Conservation (phyloP, 1,140 invertebrate genomes). For the Gryon sp. region DNA sequence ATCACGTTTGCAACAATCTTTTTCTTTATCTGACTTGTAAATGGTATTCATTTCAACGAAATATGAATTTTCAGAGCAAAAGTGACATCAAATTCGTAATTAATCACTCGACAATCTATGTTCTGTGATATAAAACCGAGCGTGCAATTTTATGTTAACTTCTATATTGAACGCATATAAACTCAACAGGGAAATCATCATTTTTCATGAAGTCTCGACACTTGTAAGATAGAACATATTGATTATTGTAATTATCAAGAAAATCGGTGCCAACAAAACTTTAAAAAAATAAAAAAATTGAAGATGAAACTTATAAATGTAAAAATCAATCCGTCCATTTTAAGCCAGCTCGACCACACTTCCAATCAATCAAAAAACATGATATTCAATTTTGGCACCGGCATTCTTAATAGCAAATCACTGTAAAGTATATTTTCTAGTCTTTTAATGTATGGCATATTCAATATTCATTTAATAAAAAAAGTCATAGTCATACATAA, state of each 20-base stretch:
- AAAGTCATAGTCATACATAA: slow-evolving; percentile 51
- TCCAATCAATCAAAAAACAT: slow-evolving; percentile 2
- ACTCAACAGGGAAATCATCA: slow-evolving; percentile 11
- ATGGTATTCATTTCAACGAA: too few relatives aligned
- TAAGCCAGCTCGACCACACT: slow-evolving; percentile 13
- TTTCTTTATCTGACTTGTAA: too few relatives aligned
- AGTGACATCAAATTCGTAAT: slow-evolving; percentile 12
- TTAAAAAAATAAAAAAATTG: neutral
- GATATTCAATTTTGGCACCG: slow-evolving; percentile 15
- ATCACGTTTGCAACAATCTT: too few relatives aligned
- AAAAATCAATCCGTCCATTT: slow-evolving; percentile 17
- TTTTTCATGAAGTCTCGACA: slow-evolving; percentile 5
- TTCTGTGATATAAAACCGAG: slow-evolving; percentile 32
- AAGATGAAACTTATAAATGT: neutral
- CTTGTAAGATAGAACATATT: slow-evolving; percentile 20
- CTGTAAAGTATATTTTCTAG: slow-evolving; percentile 56
- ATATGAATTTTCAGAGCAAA: slow-evolving; percentile 39
- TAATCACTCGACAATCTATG: slow-evolving; percentile 17
- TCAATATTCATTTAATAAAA: slow-evolving; percentile 43
- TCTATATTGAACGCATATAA: slow-evolving; percentile 3
- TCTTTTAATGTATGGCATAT: slow-evolving; percentile 55
- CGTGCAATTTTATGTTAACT: neutral
- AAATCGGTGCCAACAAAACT: slow-evolving; percentile 14
- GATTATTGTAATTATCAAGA: slow-evolving; percentile 1
- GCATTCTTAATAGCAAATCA: slow-evolving; percentile 25